These are phyloP conservation scores for Petromus typicus DNA, from an alignment of 2,113 vertebrate genomes.

Conservation along the genomic window DNA sequence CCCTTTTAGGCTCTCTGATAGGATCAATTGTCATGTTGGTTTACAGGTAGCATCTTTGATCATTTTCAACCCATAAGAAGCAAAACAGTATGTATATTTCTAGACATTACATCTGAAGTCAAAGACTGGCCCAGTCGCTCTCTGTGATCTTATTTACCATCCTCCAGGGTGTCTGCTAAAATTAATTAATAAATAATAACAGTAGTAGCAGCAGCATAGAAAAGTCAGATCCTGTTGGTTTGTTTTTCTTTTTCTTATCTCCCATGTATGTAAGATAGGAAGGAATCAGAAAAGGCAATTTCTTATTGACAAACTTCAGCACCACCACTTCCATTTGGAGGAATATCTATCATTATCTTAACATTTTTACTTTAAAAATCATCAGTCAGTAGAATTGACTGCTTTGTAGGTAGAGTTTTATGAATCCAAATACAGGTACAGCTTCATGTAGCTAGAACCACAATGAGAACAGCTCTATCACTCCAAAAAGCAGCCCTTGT, in stretches of 20 bases:
- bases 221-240: not conserved
- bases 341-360: not conserved
- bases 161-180: not conserved
- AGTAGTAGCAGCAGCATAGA: not conserved
- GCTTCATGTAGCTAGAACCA: not conserved
- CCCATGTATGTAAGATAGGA: not conserved
- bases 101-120: not conserved
- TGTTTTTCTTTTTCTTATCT: slow-evolving; percentile 12
- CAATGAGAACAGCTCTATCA: not conserved
- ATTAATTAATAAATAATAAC: not conserved
- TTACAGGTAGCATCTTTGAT: not conserved
- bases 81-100: not conserved
- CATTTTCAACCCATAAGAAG: not conserved
- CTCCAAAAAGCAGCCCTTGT: not conserved
- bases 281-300: not conserved
- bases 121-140: not conserved
- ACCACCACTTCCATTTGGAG: not conserved
- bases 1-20: not conserved
- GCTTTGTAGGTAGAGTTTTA: not conserved
- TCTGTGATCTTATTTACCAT: not conserved
- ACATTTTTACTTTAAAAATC: not conserved
- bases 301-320: not conserved
- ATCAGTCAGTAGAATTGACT: not conserved
- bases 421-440: not conserved
- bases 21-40: not conserved